Base-by-base conservation (phyloP, 2,113 vertebrate species). In the Vulpes vulpes region DNA sequence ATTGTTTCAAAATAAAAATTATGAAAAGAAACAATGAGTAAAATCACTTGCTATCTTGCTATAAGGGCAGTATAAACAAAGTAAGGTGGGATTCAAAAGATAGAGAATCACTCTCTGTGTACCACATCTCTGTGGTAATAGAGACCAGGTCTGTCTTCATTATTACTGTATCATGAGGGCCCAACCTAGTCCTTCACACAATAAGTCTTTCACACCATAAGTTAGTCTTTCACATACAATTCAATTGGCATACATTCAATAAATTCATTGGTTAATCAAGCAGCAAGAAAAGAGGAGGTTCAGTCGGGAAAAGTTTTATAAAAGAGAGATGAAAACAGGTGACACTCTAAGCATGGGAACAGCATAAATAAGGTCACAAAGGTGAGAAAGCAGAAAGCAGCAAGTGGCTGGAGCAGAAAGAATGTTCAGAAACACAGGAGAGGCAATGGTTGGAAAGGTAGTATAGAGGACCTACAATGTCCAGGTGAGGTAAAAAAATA, bases 1-100 rank as follows among this genome's bases (percentile, higher is more conserved):
- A 79, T 65, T 82, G 12, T 82, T 83, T 73, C 81, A 81, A 85
- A 97, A 76, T 71, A 89, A 82, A 90, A 93, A 67, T 86, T 62
- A 57, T 67, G 65, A 89, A 89, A 97, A 38, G 19, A 90, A 8
- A 20, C 15, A 88, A 10, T 62, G 27, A 92, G 32, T 89, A 80
- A 92, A 87, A 59, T 27, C 60, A 89, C 12, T 71, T 85, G 11
- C 22, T 89, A 0, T 55, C 12, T 71, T 85, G 11, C 22, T 89
- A 0, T 55, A 32, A 86, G 43, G 11, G 30, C 11, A 60, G 62
- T 25, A 30, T 32, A 93, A 95, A 20, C 25, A 87, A 96, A 92
- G 16, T n/a, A 30, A 88, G 49, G 23, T 65, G 62, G n/a, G 32
- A 55, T 82, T 93, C 69, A 62, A 27, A 69, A 89, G n/a, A 65